These are phyloP conservation scores for Crossocerus cetratus DNA, from an alignment of 2,888 invertebrate genomes.

Conservation along the genomic window DNA sequence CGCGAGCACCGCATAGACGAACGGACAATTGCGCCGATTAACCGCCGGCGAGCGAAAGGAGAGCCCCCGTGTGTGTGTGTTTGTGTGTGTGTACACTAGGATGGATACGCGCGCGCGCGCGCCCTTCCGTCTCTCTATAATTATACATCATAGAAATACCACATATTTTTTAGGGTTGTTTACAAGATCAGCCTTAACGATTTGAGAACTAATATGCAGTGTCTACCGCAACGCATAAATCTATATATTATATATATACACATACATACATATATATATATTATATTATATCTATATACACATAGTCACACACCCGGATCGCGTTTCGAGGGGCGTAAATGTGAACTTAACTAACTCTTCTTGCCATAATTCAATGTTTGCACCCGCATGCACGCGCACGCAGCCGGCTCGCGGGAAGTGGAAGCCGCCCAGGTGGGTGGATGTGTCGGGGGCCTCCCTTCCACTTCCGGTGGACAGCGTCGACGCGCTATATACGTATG, in stretches of 20 bases:
- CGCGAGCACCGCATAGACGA: constrained; percentile 47
- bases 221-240: constrained; percentile 55
- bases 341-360: too few relatives aligned
- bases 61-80: constrained; percentile 11
- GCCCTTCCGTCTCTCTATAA: constrained; percentile 15
- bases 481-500: too few relatives aligned
- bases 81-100: not conserved
- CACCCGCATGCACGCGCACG: too few relatives aligned
- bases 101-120: constrained; percentile 37
- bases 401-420: too few relatives aligned
- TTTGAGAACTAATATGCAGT: constrained; percentile 61
- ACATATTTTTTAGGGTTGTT: constrained; percentile 78
- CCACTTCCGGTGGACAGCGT: too few relatives aligned
- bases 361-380: too few relatives aligned
- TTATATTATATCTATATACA: constrained; percentile 46
- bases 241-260: constrained; percentile 22
- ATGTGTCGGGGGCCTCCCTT: too few relatives aligned
- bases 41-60: too few relatives aligned
- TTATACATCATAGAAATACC: constrained; percentile 74
- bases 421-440: too few relatives aligned
- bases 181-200: constrained; percentile 77
- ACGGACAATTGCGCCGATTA: too few relatives aligned
- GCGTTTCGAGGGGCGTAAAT: too few relatives aligned
- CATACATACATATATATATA: constrained; percentile 37
- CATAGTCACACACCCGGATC: too few relatives aligned